Conservation (phyloP, 2,888 invertebrate species). For the Drosophila yooni region DNA sequence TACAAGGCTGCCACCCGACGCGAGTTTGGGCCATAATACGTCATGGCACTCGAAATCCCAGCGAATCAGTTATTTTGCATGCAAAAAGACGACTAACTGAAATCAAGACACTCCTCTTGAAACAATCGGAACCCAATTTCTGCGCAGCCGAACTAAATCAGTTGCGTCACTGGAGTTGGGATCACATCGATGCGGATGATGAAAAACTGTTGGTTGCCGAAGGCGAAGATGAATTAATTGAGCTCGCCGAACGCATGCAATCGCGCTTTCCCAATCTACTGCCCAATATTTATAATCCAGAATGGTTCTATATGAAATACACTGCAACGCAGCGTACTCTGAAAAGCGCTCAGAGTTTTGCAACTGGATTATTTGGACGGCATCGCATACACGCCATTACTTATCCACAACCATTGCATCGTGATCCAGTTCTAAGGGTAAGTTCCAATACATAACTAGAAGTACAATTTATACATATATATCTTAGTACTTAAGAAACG, state of each 20-base stretch:
- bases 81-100: constrained; percentile 86
- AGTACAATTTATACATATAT: not conserved
- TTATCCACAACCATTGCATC: constrained; percentile 88
- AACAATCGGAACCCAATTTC: constrained; percentile 85
- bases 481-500: not conserved
- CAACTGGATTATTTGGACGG: constrained; percentile 90
- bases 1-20: constrained; percentile 87
- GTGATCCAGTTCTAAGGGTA: constrained; percentile 89
- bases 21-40: constrained; percentile 91
- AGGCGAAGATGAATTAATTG: constrained; percentile 91
- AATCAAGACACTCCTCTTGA: constrained; percentile 66
- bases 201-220: constrained; percentile 89
- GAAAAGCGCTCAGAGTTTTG: constrained; percentile 91
- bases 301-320: constrained; percentile 88
- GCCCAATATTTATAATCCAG: constrained; percentile 86
- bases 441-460: constrained; percentile 61
- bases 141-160: constrained; percentile 84
- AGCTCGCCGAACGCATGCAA: constrained; percentile 90
- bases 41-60: constrained; percentile 92
- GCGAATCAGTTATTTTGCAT: constrained; percentile 86
- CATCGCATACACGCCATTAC: constrained; percentile 87
- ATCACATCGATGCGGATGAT: constrained; percentile 85
- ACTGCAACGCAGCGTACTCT: constrained; percentile 91
- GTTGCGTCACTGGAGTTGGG: constrained; percentile 87
- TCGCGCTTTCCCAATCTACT: constrained; percentile 89